phyloP scores from a whole-genome alignment of 2,888 invertebrate genomes.

The Euzetes globulus region DNA sequence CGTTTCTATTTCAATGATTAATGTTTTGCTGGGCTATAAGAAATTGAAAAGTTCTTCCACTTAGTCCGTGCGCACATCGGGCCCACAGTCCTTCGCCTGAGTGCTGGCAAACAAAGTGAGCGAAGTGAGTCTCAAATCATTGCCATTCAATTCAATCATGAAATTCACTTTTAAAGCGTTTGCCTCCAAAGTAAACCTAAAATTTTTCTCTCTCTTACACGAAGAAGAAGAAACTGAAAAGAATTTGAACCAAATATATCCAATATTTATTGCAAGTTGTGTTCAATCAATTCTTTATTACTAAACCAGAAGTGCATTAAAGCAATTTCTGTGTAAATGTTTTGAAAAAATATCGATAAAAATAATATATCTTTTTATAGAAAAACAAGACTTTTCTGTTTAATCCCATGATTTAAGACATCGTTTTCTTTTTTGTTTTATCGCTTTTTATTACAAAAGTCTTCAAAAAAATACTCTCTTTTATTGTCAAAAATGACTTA shows the following conservation, averaged over 20 bases:
- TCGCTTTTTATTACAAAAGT: no score
- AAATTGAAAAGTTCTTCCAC: neutral
- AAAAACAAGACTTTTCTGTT: neutral
- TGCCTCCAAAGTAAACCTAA: neutral
- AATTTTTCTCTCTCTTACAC: neutral
- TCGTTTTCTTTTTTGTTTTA: neutral
- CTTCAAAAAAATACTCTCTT: neutral
- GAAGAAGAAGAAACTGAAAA: no score
- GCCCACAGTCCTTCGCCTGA: no score
- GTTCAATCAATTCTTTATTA: no score
- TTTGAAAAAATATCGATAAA: neutral
- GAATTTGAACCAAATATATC: no score
- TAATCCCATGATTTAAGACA: conserved; percentile 1
- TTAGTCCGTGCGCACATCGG: no score
- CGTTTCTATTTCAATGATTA: neutral
- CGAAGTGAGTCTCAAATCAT: neutral
- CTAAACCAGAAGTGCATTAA: neutral
- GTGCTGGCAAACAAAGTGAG: no score
- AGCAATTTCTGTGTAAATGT: neutral
- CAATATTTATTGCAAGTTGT: no score
- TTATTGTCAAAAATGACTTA: neutral
- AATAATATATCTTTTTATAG: neutral
- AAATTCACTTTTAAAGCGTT: neutral
- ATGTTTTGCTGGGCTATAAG: neutral
- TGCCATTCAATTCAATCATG: neutral